Conservation (phyloP, 2,113 vertebrate genomes). For the Nothoprocta pentlandii region DNA sequence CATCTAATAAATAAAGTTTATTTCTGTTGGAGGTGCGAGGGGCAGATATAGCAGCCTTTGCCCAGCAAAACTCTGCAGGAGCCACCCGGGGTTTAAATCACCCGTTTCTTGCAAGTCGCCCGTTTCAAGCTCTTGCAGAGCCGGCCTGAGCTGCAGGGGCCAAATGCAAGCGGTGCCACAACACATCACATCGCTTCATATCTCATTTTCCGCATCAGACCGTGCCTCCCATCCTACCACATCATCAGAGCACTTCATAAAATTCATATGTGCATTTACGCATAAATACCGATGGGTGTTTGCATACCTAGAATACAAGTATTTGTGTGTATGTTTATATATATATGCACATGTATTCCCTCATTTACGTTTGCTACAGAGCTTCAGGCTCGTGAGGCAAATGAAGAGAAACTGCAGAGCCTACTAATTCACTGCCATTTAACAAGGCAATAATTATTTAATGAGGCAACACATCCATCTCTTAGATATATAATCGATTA, state of each 20-base stretch:
- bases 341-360: neutral
- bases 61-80: neutral
- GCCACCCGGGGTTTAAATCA: neutral
- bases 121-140: too few relatives aligned
- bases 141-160: fast-evolving
- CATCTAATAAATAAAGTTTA: neutral
- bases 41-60: too few relatives aligned
- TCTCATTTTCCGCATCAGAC: fast-evolving
- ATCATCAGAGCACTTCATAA: neutral
- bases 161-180: fast-evolving
- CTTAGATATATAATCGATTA: too few relatives aligned
- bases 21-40: neutral
- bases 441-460: neutral
- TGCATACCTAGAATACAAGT: neutral
- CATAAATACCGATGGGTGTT: fast-evolving
- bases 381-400: neutral
- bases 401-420: neutral
- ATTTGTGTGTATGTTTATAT: neutral
- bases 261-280: neutral
- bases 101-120: neutral
- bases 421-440: neutral
- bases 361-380: neutral
- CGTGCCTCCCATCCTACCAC: neutral
- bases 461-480: neutral
- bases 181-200: fast-evolving